Percentiles rank a stretch among this genome's conserved stretches.
Evolutionary conservation across 2,797 vertebrate genomes (phyloP).

Genomic region (Sebastes trivittatus): DNA sequence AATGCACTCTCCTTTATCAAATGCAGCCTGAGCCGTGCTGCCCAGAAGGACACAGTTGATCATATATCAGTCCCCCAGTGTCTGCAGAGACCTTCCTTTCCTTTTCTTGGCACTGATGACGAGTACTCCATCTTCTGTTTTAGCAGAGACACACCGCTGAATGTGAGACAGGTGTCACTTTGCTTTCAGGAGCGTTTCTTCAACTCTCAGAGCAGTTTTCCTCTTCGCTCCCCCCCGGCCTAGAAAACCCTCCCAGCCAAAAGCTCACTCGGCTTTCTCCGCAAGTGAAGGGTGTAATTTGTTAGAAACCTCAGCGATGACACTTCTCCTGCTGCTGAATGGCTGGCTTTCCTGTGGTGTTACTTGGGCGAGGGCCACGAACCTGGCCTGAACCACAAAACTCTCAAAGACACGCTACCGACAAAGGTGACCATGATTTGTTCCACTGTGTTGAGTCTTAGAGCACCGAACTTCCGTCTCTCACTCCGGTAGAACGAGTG

Average conservation of each 20-base stretch:
- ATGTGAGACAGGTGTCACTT: constrained; percentile 63
- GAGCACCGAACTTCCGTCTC: not conserved
- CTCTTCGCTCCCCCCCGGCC: not conserved
- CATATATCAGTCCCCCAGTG: constrained; percentile 20
- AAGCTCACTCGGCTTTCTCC: constrained; percentile 32
- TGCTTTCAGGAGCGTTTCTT: constrained; percentile 54
- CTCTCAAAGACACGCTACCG: not conserved
- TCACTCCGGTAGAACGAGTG: not conserved
- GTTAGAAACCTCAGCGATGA: constrained; percentile 60
- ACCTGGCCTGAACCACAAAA: constrained; percentile 33
- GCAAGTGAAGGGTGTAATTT: constrained; percentile 69
- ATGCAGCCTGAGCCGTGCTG: not conserved
- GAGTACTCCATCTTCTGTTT: constrained; percentile 14
- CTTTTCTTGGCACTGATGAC: constrained; percentile 5
- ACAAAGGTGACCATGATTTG: constrained; percentile 35
- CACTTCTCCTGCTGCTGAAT: constrained; percentile 56
- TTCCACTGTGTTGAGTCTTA: not conserved
- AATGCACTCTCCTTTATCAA: constrained; percentile 50
- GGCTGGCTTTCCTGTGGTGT: constrained; percentile 33
- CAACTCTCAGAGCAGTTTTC: constrained; percentile 35
- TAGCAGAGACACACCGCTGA: constrained; percentile 20
- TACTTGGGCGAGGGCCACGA: constrained; percentile 49
- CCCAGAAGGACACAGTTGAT: constrained; percentile 39
- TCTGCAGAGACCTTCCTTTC: not conserved
- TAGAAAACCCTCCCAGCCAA: constrained; percentile 45